Percentiles rank a stretch among this genome's conserved stretches.
Evolutionary conservation across 2,888 invertebrate genomes (phyloP).

Genomic region (Eupithecia pulchellata): DNA sequence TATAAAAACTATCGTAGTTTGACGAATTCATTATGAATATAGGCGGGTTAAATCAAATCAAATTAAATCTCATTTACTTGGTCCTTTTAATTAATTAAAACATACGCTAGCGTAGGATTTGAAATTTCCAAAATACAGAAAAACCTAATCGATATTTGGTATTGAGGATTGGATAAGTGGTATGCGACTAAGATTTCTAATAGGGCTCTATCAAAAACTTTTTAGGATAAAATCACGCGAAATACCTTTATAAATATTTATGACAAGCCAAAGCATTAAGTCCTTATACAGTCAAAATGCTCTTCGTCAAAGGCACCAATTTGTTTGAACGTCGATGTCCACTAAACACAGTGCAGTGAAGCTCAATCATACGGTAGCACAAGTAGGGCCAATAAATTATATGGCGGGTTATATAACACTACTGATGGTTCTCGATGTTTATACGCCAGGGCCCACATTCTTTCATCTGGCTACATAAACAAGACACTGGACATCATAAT

Average conservation of each 20-base stretch:
- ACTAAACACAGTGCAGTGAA: conserved; percentile 25
- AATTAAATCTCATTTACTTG: neutral
- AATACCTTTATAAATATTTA: neutral
- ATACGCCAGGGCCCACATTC: neutral
- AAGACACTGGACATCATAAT: neutral
- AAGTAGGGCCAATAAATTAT: conserved; percentile 17
- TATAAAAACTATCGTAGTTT: too few species aligned
- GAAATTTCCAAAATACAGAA: neutral
- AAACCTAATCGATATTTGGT: neutral
- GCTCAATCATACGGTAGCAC: conserved; percentile 29
- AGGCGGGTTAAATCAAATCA: too few species aligned
- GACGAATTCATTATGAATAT: too few species aligned
- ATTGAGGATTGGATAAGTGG: neutral
- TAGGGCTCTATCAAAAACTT: neutral
- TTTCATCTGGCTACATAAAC: neutral
- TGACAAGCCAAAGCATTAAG: neutral
- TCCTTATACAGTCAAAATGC: neutral
- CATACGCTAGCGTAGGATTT: neutral
- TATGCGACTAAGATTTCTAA: neutral
- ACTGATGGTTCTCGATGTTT: conserved; percentile 25
- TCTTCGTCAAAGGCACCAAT: conserved; percentile 18
- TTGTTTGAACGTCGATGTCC: conserved; percentile 20
- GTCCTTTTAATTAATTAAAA: neutral
- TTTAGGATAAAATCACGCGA: neutral
- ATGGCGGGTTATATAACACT: conserved; percentile 8